Evolutionary conservation across 2,888 invertebrate genomes (phyloP).

Genomic region (Ophraella communa): DNA sequence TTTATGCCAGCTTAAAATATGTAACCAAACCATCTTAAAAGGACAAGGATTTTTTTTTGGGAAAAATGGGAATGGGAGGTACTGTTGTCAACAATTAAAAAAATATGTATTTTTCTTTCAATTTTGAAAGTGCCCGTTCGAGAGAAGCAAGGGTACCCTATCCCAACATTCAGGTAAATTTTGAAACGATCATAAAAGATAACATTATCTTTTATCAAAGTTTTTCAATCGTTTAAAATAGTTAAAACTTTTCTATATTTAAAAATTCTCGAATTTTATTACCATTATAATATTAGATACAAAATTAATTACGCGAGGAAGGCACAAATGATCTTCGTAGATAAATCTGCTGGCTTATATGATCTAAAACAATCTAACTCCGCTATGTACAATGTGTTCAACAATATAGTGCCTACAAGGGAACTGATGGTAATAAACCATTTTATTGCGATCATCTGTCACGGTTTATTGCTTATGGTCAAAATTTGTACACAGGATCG

Average conservation of each 20-base stretch:
- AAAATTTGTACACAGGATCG: too few relatives aligned
- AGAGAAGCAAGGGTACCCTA: constrained; percentile 90
- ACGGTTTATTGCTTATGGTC: too few relatives aligned
- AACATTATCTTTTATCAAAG: constrained; percentile 43
- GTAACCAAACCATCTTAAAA: constrained; percentile 9
- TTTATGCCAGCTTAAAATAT: constrained; percentile 31
- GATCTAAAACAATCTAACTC: too few relatives aligned
- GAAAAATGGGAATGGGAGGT: constrained; percentile 51
- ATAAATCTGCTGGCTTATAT: too few relatives aligned
- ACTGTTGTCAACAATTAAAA: constrained; percentile 35
- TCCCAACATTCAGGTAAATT: constrained; percentile 96
- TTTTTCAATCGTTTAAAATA: constrained; percentile 20
- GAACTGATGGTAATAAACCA: too few relatives aligned
- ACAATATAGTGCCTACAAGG: too few relatives aligned
- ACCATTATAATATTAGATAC: not conserved
- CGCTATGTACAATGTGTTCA: too few relatives aligned
- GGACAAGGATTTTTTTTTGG: constrained; percentile 37
- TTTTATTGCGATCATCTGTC: too few relatives aligned
- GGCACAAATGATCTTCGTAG: too few relatives aligned
- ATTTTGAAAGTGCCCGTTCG: constrained; percentile 59
- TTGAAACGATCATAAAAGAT: constrained; percentile 46
- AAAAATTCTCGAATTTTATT: constrained; percentile 3
- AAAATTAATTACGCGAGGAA: too few relatives aligned
- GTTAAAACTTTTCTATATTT: not conserved
- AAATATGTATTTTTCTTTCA: constrained; percentile 23